Evolutionary conservation across 2,888 invertebrate genomes (phyloP), one percentile per base, ranked within the genome.

Genomic region (Latrodectus elegans): DNA sequence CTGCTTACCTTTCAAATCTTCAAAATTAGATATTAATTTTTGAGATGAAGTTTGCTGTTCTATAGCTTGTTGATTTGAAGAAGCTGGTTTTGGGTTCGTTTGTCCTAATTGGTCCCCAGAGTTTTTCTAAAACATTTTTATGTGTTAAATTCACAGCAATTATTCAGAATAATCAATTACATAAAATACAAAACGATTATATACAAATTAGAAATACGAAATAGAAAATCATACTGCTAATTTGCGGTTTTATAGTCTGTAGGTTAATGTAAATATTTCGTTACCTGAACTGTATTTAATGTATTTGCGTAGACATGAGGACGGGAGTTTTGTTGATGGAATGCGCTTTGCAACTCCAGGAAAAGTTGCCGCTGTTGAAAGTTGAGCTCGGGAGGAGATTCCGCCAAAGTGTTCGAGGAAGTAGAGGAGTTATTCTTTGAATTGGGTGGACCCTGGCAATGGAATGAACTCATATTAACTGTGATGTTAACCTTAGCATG

Each of bases 361-460:
- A 98, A 95, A 90, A 99, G 93, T 92, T 98, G 98, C 92, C 99
- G 99, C 91, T 99, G 99, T 91, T 98, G 96, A 89, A 99, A 70
- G 73, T 17, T 81, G 73, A 15, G 81, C 68, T 60, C 38, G 53
- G 52, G 73, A 60, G 15, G 70, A 53, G 49, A 49, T 26, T 52
- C 53, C 10, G 67, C 11, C 17, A 51, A 97, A 93, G 92, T 97
- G 97, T 92, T 97, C 4, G 96, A 97, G 92, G 97, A 97, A 51
- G 93, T 93, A 22, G 90, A 91, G 38, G 84, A 67, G 70, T 78
- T 76, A 91, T 96, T 96, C 91, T 96, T 96, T 22, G 97, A 96
- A 93, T 95, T 97, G 89, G 98, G 97, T 55, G 97, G 97, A 67
- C 97, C 97, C 93, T 93, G 91, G 4, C 55, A 22, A 38, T 38